A percentile compares a stretch with the other conserved stretches of the same genome.
phyloP scores from a whole-genome alignment of 2,113 vertebrate genomes.

The Malurus melanocephalus region DNA sequence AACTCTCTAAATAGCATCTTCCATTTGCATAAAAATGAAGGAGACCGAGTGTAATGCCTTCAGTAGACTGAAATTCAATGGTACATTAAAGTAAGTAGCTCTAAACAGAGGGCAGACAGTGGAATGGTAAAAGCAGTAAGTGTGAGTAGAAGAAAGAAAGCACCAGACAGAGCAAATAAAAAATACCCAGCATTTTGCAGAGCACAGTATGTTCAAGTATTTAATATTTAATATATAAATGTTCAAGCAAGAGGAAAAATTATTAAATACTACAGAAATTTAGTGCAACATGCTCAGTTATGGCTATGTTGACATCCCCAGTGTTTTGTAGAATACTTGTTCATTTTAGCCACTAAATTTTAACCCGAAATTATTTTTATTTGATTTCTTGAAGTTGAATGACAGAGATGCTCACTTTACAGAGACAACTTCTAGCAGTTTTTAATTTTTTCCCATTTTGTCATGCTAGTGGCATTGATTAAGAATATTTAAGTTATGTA shows the following conservation, averaged over 20 bases:
- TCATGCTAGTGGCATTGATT: neutral
- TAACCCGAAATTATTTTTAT: neutral
- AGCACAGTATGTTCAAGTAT: neutral
- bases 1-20: neutral
- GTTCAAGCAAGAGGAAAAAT: neutral
- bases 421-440: neutral
- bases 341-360: neutral
- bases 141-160: neutral
- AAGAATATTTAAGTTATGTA: neutral
- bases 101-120: neutral
- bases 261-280: neutral
- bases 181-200: neutral
- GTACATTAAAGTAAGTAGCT: neutral
- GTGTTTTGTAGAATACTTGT: neutral
- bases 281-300: neutral
- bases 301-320: neutral
- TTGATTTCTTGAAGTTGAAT: neutral
- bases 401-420: neutral
- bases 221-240: neutral
- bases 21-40: constrained; percentile 1
- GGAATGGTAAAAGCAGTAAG: neutral
- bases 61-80: neutral
- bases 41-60: neutral
- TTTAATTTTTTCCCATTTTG: neutral
- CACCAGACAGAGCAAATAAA: neutral